phyloP scores from a whole-genome alignment of 2,113 vertebrate genomes.

The Colistium nudipinnis region DNA sequence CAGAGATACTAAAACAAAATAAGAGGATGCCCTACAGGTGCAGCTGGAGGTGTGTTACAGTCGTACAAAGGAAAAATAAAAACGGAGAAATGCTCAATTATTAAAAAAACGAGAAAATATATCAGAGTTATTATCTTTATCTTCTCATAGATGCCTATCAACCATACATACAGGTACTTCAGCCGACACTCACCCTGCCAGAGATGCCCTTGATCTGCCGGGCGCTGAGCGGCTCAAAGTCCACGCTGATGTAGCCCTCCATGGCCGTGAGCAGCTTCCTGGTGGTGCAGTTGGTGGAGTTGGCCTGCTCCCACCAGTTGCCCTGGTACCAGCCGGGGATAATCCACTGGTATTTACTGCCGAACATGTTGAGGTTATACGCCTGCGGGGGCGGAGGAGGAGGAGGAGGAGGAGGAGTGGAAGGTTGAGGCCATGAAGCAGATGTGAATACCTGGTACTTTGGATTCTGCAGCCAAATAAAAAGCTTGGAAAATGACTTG shows the following conservation, averaged over 20 bases:
- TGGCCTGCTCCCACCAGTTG: slow-evolving; percentile 96
- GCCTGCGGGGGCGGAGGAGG: slow-evolving; percentile 80
- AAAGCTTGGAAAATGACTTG: background rate
- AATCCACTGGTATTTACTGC: slow-evolving; percentile 99
- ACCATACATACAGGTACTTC: no score
- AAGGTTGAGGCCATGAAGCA: background rate
- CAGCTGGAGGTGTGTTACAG: no score
- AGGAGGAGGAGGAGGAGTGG: background rate
- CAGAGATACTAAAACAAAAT: no score
- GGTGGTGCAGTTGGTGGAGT: slow-evolving; percentile 91
- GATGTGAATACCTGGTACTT: background rate
- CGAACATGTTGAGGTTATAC: slow-evolving; percentile 95
- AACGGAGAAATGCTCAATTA: no score
- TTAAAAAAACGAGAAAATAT: no score
- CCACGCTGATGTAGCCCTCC: slow-evolving; percentile 98
- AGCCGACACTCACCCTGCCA: slow-evolving; percentile 86
- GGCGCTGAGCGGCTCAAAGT: slow-evolving; percentile 97
- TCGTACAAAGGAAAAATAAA: no score
- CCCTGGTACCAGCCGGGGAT: slow-evolving; percentile 99
- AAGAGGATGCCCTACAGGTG: no score
- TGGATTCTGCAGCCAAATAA: background rate
- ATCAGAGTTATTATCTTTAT: no score
- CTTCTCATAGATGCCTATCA: no score
- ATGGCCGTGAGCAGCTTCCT: slow-evolving; percentile 94
- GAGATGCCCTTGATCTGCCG: slow-evolving; percentile 94